These are phyloP conservation scores for Mus spicilegus DNA, from an alignment of 2,113 vertebrate species.

Conservation along the genomic window DNA sequence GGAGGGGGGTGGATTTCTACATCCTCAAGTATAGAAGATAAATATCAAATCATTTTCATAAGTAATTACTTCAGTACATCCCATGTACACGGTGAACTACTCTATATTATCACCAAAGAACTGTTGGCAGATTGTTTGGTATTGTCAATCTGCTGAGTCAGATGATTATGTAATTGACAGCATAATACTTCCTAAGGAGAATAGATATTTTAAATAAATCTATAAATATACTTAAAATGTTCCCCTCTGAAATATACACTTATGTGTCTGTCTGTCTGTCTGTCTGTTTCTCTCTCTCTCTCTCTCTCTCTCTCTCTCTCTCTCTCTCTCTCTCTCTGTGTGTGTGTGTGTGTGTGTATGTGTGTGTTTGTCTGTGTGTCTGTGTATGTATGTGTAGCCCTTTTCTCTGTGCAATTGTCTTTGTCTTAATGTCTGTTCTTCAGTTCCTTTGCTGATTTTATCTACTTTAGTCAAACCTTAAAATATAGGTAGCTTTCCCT, in stretches of 20 bases:
- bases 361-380: too few relatives aligned
- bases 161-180: neutral
- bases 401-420: neutral
- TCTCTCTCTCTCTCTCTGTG: too few relatives aligned
- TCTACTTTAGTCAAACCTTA: neutral
- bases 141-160: neutral
- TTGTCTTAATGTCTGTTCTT: neutral
- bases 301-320: too few relatives aligned
- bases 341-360: too few relatives aligned
- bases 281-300: too few relatives aligned
- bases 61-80: neutral
- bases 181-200: constrained; percentile 9
- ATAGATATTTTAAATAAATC: constrained; percentile 25
- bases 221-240: neutral
- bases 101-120: neutral
- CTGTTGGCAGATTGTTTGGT: neutral
- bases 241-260: neutral
- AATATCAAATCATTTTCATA: constrained; percentile 37
- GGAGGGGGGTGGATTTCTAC: fast-evolving
- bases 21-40: constrained; percentile 14
- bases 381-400: neutral
- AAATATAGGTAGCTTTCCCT: neutral
- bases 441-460: neutral
- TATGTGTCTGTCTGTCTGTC: fast-evolving
- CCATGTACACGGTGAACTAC: neutral